phyloP scores from a whole-genome alignment of 2,113 vertebrate genomes.

The Alligator sinensis region DNA sequence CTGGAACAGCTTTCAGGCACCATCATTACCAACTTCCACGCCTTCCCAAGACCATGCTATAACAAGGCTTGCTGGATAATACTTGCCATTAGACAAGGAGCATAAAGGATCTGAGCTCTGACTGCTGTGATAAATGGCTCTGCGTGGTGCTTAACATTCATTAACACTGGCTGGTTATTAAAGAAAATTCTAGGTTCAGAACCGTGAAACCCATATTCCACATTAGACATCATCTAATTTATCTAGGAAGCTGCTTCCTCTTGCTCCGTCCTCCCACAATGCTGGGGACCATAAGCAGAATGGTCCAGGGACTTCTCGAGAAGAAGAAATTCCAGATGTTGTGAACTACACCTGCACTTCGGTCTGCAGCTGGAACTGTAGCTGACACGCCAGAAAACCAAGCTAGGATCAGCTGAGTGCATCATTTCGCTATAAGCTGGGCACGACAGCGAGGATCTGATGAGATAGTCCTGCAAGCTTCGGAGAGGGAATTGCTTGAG shows the following conservation, averaged over 20 bases:
- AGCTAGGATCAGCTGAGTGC: fast-evolving
- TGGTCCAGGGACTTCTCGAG: neutral
- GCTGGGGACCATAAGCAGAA: neutral
- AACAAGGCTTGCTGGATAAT: slow-evolving; percentile 77
- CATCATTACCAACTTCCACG: slow-evolving; percentile 81
- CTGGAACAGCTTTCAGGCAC: slow-evolving; percentile 78
- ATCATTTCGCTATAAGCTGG: fast-evolving
- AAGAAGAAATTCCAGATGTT: neutral
- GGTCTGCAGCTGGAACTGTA: neutral
- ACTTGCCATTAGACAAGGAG: slow-evolving; percentile 79
- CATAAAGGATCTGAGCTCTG: slow-evolving; percentile 81
- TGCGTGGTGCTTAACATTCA: slow-evolving; percentile 73
- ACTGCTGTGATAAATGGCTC: slow-evolving; percentile 79
- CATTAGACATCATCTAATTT: slow-evolving; percentile 28
- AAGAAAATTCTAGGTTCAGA: slow-evolving; percentile 74
- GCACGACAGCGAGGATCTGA: neutral
- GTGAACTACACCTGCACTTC: neutral
- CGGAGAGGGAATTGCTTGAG: neutral
- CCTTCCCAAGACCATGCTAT: slow-evolving; percentile 73
- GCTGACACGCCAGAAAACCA: fast-evolving
- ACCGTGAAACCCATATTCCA: slow-evolving; percentile 48
- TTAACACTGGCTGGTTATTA: slow-evolving; percentile 75
- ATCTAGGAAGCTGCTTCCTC: slow-evolving; percentile 29
- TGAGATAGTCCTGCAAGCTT: neutral
- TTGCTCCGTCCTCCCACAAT: neutral